Evolutionary conservation across 2,113 vertebrate species (phyloP), one percentile per base, ranked within the genome.

Genomic region (Hippoglossus stenolepis): DNA sequence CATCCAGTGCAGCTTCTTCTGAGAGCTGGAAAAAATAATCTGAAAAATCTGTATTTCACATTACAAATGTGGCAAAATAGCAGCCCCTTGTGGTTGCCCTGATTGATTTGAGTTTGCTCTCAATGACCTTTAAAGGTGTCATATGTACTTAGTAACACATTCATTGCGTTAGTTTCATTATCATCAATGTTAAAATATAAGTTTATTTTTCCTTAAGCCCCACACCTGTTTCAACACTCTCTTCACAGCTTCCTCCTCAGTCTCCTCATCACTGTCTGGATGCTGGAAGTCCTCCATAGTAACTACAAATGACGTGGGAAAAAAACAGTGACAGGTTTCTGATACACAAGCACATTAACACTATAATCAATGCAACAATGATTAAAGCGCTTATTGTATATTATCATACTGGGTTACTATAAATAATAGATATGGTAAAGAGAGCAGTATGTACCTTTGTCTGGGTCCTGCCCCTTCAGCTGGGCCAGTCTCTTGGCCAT

Each of bases 261-360:
- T 95, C 38, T 98, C 97, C 14, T 98, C 97, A 54, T 98, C 97
- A 49, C 96, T 98, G 85, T 98, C 96, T 23, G 96, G 94, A 8
- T 95, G 84, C 65, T 87, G 93, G 69, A 95, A 94, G 67, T 96
- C 93, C 70, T 96, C 91, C 77, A 94, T 82, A 20, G 94, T 96
- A 86, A 98, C 97, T 99, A 90, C 20, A 85, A 78, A 26, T 54
- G 38, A 82, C 9, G 60, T 47, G 17, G 77, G 75, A 68, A 38
- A 2, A 58, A n/a, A 73, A 60, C 35, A 83, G 56, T 49, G 23
- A 71, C 26, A 73, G 20, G 10, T 43, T 24, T 54, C n/a, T 79
- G 18, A 43, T 13, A 43, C 40, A 43, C 40, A 43, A 43, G 12
- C 40, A 43, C 2, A 12, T 3, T 11, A 43, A 43, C 12, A 13